phyloP scores from a whole-genome alignment of 2,113 vertebrate genomes.

The Lagenorhynchus albirostris region DNA sequence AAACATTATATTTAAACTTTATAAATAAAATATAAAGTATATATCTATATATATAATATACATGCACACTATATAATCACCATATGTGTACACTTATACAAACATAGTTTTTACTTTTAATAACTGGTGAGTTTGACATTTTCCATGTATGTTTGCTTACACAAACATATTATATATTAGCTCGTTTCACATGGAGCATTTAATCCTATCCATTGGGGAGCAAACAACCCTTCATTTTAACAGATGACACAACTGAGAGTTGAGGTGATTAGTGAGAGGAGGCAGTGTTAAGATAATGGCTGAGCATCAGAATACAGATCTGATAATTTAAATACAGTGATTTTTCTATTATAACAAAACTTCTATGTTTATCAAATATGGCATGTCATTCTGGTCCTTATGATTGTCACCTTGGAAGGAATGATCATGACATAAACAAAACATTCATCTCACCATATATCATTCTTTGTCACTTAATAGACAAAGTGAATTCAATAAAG shows the following conservation, averaged over 20 bases:
- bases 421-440: conserved; percentile 53
- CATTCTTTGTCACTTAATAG: conserved; percentile 19
- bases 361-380: neutral
- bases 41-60: neutral
- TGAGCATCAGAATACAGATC: neutral
- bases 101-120: neutral
- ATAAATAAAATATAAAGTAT: neutral
- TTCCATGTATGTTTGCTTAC: neutral
- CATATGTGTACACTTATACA: neutral
- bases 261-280: neutral
- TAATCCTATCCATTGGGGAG: neutral
- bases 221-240: neutral
- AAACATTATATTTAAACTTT: neutral
- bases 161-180: neutral
- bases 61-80: neutral
- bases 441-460: neutral
- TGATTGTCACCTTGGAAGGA: conserved; percentile 38
- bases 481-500: conserved; percentile 15
- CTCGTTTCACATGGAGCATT: neutral
- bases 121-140: neutral
- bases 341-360: neutral
- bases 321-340: conserved; percentile 5
- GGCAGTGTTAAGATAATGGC: neutral
- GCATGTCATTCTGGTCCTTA: neutral
- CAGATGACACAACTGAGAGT: neutral